Evolutionary conservation across 2,888 invertebrate genomes (phyloP).

Genomic region (Nephrotoma guestfalica): DNA sequence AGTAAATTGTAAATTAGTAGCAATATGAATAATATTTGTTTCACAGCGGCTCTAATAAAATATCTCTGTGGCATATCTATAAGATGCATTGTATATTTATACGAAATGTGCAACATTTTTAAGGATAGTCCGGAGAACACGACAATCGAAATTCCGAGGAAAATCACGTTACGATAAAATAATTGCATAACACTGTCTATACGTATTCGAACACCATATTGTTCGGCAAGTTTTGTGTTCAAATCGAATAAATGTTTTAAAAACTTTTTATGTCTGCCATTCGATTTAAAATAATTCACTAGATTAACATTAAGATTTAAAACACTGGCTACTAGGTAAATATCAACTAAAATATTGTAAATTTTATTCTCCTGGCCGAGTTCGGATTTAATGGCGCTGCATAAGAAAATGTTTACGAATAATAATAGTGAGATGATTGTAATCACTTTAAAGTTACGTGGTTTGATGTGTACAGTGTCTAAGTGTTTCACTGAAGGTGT

Average conservation of each 20-base stretch:
- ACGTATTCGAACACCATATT: background rate
- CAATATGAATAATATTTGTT: background rate
- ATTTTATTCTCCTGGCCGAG: background rate
- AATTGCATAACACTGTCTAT: background rate
- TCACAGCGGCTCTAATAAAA: background rate
- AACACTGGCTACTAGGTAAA: background rate
- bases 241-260: background rate
- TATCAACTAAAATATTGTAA: background rate
- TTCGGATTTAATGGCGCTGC: background rate
- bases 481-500: background rate
- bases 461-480: background rate
- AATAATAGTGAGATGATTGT: background rate
- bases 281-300: background rate
- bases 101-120: background rate
- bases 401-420: background rate
- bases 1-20: background rate
- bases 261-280: background rate
- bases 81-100: too few relatives aligned
- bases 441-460: background rate
- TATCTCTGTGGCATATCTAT: background rate
- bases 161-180: background rate
- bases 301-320: background rate
- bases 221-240: background rate
- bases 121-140: background rate
- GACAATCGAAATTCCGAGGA: background rate